A percentile compares a stretch with the other conserved stretches of the same genome.
Evolutionary conservation across 2,888 invertebrate species (phyloP).

Genomic region (Lasioglossum lativentre): DNA sequence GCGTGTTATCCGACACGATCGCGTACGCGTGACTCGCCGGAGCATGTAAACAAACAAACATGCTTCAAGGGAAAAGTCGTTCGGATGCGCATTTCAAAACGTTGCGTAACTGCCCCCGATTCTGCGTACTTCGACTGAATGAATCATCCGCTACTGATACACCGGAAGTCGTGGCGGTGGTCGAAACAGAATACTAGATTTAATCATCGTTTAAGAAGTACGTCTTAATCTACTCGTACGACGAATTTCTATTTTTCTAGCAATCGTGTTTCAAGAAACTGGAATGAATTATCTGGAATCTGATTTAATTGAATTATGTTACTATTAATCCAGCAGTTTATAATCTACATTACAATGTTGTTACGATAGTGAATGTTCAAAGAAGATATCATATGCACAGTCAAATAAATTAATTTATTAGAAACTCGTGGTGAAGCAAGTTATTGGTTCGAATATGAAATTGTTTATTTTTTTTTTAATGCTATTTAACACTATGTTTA

Average conservation of each 20-base stretch:
- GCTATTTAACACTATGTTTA: too few species aligned
- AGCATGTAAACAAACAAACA: conserved; percentile 7
- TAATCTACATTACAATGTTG: too few species aligned
- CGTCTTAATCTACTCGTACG: background rate
- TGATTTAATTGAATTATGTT: background rate
- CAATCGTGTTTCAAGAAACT: background rate
- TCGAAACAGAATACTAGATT: background rate
- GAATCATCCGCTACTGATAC: background rate
- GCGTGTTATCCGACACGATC: background rate
- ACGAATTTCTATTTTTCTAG: background rate
- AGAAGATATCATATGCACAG: too few species aligned
- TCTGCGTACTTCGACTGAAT: background rate
- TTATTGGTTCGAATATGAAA: too few species aligned
- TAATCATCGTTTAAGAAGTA: background rate
- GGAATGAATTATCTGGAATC: background rate
- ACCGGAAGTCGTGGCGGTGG: background rate
- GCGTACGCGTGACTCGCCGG: background rate
- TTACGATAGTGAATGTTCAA: too few species aligned
- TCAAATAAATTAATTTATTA: too few species aligned
- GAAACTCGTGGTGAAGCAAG: too few species aligned
- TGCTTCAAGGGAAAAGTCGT: background rate
- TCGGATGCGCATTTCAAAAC: background rate
- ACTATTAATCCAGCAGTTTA: background rate
- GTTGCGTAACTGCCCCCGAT: conserved; percentile 8
- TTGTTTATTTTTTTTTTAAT: too few species aligned